Percentiles rank a stretch among this genome's conserved stretches.
Conservation (phyloP, 1,140 invertebrate species). For the Tetragnatha versicolor region DNA sequence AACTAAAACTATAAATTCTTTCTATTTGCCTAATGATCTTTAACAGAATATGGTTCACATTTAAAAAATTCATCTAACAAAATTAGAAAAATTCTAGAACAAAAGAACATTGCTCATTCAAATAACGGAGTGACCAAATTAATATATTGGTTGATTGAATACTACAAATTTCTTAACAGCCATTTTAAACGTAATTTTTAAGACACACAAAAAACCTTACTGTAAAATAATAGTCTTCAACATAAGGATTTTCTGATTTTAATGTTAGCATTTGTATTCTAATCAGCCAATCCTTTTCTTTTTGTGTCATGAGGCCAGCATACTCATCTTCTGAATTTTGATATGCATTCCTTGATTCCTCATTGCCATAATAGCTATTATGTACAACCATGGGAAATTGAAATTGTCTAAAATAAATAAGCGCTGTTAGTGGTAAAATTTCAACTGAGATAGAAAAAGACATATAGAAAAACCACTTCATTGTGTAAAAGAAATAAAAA, state of each 20-base stretch:
- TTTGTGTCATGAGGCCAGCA: conserved; percentile 85
- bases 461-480: background rate
- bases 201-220: conserved; percentile 62
- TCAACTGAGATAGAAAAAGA: background rate
- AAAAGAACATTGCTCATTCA: too few relatives aligned
- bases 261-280: conserved; percentile 91
- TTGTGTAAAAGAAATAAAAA: background rate
- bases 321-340: conserved; percentile 74
- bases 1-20: too few relatives aligned
- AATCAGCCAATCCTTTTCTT: conserved; percentile 91
- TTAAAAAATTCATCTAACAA: too few relatives aligned
- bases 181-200: too few relatives aligned
- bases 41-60: too few relatives aligned
- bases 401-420: conserved; percentile 23
- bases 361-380: conserved; percentile 29
- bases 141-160: too few relatives aligned
- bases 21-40: too few relatives aligned
- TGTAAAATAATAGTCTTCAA: conserved; percentile 68
- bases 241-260: conserved; percentile 66
- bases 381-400: conserved; percentile 27
- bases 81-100: too few relatives aligned
- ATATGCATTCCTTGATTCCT: background rate
- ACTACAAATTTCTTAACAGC: too few relatives aligned
- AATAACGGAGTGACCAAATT: too few relatives aligned
- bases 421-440: background rate